These are phyloP conservation scores for Stegodyphus dumicola DNA, from an alignment of 1,140 invertebrate genomes.

Conservation along the genomic window DNA sequence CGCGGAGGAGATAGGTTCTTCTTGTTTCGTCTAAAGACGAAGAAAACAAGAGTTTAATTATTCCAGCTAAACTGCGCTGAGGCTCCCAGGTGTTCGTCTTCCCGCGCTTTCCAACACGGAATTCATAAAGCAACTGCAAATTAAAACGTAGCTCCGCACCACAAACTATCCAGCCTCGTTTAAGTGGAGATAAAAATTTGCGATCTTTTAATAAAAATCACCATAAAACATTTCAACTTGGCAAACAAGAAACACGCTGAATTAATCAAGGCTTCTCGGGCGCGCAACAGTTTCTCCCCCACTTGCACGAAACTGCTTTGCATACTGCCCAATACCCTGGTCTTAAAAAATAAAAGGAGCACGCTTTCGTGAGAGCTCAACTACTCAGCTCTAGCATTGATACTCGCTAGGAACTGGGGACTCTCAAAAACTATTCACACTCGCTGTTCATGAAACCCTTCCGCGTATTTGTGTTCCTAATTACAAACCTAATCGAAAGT, in stretches of 20 bases:
- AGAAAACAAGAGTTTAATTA: slow-evolving; percentile 60
- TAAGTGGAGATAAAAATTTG: slow-evolving; percentile 50
- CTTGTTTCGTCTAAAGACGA: slow-evolving; percentile 49
- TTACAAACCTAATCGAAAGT: too few species aligned
- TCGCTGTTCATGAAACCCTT: too few species aligned
- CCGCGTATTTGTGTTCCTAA: too few species aligned
- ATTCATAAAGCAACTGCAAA: slow-evolving; percentile 61
- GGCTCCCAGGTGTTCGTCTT: slow-evolving; percentile 48
- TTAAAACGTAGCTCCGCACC: slow-evolving; percentile 50
- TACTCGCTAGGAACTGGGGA: too few species aligned
- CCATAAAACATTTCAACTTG: slow-evolving; percentile 59
- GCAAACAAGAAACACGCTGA: slow-evolving; percentile 43
- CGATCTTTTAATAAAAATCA: slow-evolving; percentile 58
- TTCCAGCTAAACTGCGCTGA: slow-evolving; percentile 46
- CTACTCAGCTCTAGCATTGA: too few species aligned
- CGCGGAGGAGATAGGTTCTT: slow-evolving; percentile 22
- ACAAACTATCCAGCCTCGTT: slow-evolving; percentile 29
- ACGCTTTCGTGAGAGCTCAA: too few species aligned
- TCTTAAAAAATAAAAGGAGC: too few species aligned
- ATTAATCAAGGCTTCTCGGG: slow-evolving; percentile 35
- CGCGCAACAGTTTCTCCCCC: slow-evolving; percentile 40
- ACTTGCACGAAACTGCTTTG: slow-evolving; percentile 44
- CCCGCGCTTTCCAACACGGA: slow-evolving; percentile 53
- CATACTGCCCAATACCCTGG: background rate
- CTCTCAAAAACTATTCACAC: too few species aligned